Evolutionary conservation across 2,113 vertebrate genomes (phyloP), one percentile per base, ranked within the genome.

Genomic region (Thamnophis sirtalis): DNA sequence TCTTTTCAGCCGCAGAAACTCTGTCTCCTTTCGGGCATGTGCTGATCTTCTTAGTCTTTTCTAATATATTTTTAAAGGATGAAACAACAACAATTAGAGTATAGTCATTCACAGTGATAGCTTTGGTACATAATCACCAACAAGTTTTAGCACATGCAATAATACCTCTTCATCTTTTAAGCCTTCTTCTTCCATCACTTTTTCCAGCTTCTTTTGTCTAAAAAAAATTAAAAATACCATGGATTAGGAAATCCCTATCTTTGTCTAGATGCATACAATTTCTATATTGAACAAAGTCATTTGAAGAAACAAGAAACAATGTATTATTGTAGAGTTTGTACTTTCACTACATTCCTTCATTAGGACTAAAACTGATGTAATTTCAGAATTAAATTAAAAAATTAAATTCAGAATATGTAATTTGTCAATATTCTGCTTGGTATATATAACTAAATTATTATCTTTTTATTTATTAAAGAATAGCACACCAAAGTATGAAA

Each of bases 161-260:
- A 92, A 97, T 97, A 99, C 99, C 98, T 99, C 99, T 96, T 99
- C 99, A 95, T 99, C 99, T 93, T 98, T 98, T 85, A 99, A 96
- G 90, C 99, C 99, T 97, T 99, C 99, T 95, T 99, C 98, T 95
- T 99, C 99, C 99, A 99, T 99, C 96, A 99, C 99, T 92, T 99
- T 99, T 97, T 99, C 99, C 88, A 99, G 96, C 95, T 99, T 99
- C 97, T 99, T 98, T 95, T 99, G 99, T 94, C 99, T 99, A 95
- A 91, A 92, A 7, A 96, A 93, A 58, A 92, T 73, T 80, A 93
- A 17, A 93, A 93, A 93, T 94, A 89, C 28, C 89, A 87, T 5
- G 89, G 88, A 94, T n/a, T 33, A 0, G 86, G 60, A 91, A 50
- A 50, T 6, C 0, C 84, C 88, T 88, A 91, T 48, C 89, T 0